These are phyloP conservation scores for Nansenia antarctica DNA, from an alignment of 2,113 vertebrate species.

Conservation along the genomic window DNA sequence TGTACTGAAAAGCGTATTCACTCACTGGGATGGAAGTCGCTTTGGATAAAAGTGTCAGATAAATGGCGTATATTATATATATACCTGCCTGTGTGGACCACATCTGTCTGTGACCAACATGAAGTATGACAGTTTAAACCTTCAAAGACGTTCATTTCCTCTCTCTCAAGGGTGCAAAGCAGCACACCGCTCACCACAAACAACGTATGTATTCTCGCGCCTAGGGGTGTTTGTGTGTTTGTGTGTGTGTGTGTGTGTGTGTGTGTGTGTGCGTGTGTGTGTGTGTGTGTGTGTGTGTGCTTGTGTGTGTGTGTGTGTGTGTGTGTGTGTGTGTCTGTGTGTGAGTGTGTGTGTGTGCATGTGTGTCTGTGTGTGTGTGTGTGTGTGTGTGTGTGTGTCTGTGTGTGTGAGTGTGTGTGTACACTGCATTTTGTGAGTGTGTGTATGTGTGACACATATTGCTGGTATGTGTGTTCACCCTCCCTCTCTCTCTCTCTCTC, in stretches of 20 bases:
- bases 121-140: no score
- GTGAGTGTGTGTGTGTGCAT: neutral
- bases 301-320: neutral
- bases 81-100: no score
- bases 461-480: no score
- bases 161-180: constrained; percentile 58
- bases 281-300: no score
- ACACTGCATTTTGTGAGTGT: no score
- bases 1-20: no score
- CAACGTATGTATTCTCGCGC: constrained; percentile 79
- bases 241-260: neutral
- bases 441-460: neutral
- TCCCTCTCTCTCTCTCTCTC: neutral
- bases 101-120: no score
- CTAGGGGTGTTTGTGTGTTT: neutral
- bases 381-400: no score
- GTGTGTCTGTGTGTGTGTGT: neutral
- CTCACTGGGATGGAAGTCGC: no score
- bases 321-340: neutral
- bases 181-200: constrained; percentile 80
- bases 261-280: neutral
- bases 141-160: no score
- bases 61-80: no score
- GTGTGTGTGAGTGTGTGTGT: neutral
- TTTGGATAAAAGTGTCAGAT: no score